Percentiles rank a stretch among this genome's conserved stretches.
These are phyloP conservation scores for Tyrannus savana DNA, from an alignment of 2,113 vertebrate species.

Conservation along the genomic window DNA sequence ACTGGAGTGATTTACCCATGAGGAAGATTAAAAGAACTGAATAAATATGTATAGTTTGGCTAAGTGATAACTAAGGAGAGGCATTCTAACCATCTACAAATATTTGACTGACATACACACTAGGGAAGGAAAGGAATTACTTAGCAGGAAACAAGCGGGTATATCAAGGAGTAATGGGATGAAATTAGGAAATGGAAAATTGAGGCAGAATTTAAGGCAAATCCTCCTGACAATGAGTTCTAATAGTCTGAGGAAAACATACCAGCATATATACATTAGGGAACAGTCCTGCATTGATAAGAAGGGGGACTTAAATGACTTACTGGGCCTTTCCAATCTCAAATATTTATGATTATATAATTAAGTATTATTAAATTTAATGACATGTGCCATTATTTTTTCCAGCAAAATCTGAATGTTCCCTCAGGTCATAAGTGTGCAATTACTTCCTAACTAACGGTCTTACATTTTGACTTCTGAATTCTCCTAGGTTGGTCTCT, in stretches of 20 bases:
- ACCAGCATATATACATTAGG: neutral
- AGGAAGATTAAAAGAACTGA: slow-evolving; percentile 67
- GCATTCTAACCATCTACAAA: slow-evolving; percentile 50
- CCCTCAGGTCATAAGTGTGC: slow-evolving; percentile 32
- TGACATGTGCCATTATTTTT: neutral
- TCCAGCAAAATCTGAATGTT: neutral
- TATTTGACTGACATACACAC: slow-evolving; percentile 55
- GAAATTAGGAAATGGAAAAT: slow-evolving; percentile 58
- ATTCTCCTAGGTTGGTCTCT: neutral
- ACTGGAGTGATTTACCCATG: slow-evolving; percentile 44
- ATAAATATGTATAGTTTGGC: slow-evolving; percentile 59
- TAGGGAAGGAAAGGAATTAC: slow-evolving; percentile 37
- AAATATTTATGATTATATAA: slow-evolving; percentile 68
- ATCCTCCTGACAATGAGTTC: slow-evolving; percentile 39
- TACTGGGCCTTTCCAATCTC: slow-evolving; percentile 48
- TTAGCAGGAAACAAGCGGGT: slow-evolving; percentile 30
- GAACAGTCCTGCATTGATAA: neutral
- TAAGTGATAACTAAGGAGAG: slow-evolving; percentile 43
- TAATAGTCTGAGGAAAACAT: neutral
- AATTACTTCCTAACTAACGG: slow-evolving; percentile 55
- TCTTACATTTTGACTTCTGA: slow-evolving; percentile 17
- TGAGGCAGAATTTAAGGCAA: slow-evolving; percentile 43
- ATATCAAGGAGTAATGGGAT: neutral
- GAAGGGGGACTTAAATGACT: slow-evolving; percentile 1
- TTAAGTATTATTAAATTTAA: slow-evolving; percentile 66